A percentile compares a stretch with the other conserved stretches of the same genome.
Conservation (phyloP, 2,113 vertebrate species). For the Campylorhamphus procurvoides region DNA sequence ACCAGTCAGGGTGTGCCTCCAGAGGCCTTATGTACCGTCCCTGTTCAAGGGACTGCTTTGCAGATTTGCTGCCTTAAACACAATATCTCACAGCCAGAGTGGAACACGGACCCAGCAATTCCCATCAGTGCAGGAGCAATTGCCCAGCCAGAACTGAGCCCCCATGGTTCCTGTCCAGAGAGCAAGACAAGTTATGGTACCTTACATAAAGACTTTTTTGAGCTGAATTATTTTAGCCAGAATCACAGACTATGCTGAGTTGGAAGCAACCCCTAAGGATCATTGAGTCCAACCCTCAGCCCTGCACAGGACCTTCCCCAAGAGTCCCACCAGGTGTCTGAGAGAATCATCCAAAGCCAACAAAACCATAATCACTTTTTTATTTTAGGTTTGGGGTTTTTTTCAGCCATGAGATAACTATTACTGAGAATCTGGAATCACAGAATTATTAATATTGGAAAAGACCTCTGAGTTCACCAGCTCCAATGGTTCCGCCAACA, state of each 20-base stretch:
- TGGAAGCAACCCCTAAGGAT: neutral
- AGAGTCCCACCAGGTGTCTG: neutral
- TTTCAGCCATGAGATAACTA: neutral
- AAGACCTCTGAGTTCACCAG: fast-evolving
- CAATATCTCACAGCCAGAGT: neutral
- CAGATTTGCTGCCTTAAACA: neutral
- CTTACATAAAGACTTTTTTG: neutral
- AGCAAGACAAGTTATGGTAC: neutral
- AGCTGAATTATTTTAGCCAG: neutral
- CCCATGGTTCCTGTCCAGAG: neutral
- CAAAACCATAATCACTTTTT: fast-evolving
- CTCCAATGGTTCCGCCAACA: neutral
- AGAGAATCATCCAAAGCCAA: neutral
- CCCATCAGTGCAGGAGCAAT: neutral
- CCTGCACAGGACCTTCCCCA: neutral
- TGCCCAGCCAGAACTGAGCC: neutral
- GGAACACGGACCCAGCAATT: neutral
- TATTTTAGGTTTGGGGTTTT: neutral
- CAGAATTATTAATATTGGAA: neutral
- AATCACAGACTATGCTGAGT: neutral
- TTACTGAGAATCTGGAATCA: neutral
- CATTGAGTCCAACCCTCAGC: neutral
- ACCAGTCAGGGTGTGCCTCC: neutral
- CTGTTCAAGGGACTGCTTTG: neutral
- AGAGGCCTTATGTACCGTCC: neutral